These are phyloP conservation scores for Orchesella cincta DNA, from an alignment of 1,140 invertebrate genomes.

Conservation along the genomic window DNA sequence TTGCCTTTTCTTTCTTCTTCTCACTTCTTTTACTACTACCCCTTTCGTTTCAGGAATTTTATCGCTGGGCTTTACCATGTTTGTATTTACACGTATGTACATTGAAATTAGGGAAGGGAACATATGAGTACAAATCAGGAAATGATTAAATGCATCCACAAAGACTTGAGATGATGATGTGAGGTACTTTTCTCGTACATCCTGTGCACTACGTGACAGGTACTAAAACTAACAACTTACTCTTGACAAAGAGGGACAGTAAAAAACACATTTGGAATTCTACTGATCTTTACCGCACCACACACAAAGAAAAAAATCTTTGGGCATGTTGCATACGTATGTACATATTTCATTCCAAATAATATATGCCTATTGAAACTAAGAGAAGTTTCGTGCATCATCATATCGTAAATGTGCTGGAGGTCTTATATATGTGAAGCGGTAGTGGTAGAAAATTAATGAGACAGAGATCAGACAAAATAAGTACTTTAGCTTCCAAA, in stretches of 20 bases:
- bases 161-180: not conserved
- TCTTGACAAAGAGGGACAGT: conserved; percentile 12
- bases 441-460: conserved; percentile 17
- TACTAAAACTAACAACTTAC: not conserved
- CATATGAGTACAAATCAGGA: not conserved
- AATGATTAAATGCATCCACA: conserved; percentile 18
- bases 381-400: too few species aligned
- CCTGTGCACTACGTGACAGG: conserved; percentile 1
- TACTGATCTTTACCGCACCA: conserved; percentile 20
- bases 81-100: not conserved
- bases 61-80: not conserved
- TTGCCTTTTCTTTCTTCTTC: not conserved
- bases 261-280: conserved; percentile 23
- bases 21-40: too few species aligned
- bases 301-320: conserved; percentile 19
- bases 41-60: not conserved
- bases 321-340: not conserved
- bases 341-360: not conserved
- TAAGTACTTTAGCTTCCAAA: not conserved
- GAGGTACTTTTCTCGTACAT: too few species aligned
- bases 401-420: too few species aligned
- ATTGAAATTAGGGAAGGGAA: too few species aligned
- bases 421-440: too few species aligned
- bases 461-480: not conserved
- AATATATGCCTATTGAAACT: not conserved